phyloP scores from a whole-genome alignment of 2,113 vertebrate genomes.

The Ciconia boyciana region DNA sequence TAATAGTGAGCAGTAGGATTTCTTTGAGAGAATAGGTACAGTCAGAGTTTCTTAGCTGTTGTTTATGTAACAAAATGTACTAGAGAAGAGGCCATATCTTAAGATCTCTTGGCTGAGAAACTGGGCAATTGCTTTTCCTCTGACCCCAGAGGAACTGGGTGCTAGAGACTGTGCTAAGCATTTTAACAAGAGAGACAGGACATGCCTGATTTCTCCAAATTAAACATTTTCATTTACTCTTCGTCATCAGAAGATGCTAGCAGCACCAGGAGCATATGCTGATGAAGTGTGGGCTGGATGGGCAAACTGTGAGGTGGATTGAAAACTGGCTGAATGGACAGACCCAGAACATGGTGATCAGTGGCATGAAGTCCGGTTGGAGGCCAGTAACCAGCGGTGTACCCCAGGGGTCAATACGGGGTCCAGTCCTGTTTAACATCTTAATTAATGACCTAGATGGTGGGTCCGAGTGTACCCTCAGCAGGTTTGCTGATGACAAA shows the following conservation, averaged over 20 bases:
- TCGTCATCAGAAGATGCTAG: neutral
- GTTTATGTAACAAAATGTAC: neutral
- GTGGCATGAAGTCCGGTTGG: neutral
- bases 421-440: neutral
- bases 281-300: neutral
- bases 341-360: neutral
- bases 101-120: neutral
- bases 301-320: neutral
- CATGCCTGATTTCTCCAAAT: neutral
- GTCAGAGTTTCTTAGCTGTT: neutral
- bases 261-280: neutral
- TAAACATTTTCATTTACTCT: neutral
- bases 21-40: neutral
- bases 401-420: neutral
- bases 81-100: neutral
- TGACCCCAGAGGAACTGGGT: neutral
- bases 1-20: neutral
- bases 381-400: neutral
- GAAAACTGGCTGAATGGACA: neutral
- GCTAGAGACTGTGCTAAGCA: neutral
- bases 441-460: neutral
- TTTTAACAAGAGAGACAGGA: neutral
- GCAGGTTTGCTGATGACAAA: neutral
- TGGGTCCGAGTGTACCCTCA: neutral
- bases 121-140: neutral